These are phyloP conservation scores for Paratrypauchen microcephalus DNA, from an alignment of 2,797 vertebrate genomes.

Conservation along the genomic window DNA sequence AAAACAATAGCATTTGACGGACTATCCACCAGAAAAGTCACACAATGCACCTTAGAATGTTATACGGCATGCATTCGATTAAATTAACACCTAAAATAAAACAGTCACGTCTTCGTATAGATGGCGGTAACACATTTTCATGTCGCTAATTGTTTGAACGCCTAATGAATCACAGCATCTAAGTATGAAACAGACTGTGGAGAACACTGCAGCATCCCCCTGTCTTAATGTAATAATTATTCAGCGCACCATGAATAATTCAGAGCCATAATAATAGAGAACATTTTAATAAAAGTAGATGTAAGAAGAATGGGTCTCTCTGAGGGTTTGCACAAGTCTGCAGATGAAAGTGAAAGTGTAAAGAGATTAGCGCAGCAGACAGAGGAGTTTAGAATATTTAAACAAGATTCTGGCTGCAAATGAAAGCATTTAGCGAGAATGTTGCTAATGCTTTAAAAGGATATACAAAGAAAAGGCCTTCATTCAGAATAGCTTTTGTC, in stretches of 20 bases:
- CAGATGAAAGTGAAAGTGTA: constrained; percentile 4
- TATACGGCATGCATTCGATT: background rate
- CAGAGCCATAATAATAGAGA: background rate
- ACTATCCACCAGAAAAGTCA: no score
- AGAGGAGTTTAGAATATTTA: background rate
- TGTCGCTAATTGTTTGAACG: background rate
- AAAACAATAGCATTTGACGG: no score
- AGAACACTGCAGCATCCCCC: background rate
- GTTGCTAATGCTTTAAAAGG: no score
- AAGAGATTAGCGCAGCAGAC: background rate
- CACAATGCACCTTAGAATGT: no score
- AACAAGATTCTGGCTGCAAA: background rate
- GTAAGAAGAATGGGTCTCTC: constrained; percentile 1
- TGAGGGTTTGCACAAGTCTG: background rate
- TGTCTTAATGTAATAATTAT: background rate
- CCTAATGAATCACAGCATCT: background rate
- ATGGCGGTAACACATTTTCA: background rate
- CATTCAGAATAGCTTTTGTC: background rate
- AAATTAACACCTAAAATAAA: background rate
- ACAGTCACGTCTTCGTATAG: background rate
- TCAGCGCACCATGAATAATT: constrained; percentile 7
- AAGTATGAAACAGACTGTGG: no score
- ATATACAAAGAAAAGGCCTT: background rate
- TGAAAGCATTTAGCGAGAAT: background rate
- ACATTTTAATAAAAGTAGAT: constrained; percentile 7